phyloP scores from a whole-genome alignment of 2,797 vertebrate species.

The Synanceia verrucosa region DNA sequence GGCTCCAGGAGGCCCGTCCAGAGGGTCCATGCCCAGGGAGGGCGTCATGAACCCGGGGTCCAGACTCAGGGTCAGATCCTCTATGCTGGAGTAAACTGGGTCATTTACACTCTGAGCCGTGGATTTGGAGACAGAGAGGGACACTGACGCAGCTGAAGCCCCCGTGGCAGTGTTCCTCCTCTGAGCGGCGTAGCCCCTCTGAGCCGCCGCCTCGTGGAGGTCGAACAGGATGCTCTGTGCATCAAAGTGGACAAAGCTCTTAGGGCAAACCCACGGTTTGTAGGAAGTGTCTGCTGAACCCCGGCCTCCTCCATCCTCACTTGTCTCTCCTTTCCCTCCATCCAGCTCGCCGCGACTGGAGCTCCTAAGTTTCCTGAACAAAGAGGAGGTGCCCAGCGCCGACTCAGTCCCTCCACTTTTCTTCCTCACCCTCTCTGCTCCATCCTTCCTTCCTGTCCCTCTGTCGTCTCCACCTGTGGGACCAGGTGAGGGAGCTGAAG shows the following conservation, averaged over 20 bases:
- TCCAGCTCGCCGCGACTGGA: constrained; percentile 82
- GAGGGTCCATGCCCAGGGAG: constrained; percentile 56
- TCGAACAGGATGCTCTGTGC: constrained; percentile 93
- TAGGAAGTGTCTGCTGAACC: constrained; percentile 55
- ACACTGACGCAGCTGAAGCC: constrained; percentile 89
- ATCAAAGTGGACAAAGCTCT: constrained; percentile 92
- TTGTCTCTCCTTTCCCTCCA: constrained; percentile 67
- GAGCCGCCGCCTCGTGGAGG: constrained; percentile 85
- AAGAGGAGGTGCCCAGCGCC: constrained; percentile 86
- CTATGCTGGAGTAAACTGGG: constrained; percentile 84
- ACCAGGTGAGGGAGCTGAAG: constrained; percentile 59
- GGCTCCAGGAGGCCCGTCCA: constrained; percentile 68
- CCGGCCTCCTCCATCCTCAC: constrained; percentile 73
- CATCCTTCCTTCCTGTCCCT: constrained; percentile 64
- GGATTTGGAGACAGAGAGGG: constrained; percentile 75
- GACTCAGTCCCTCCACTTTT: constrained; percentile 84
- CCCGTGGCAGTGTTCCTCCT: constrained; percentile 92
- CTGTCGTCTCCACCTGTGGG: constrained; percentile 67
- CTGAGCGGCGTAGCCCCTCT: constrained; percentile 80
- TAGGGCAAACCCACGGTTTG: constrained; percentile 87
- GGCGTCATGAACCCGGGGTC: constrained; percentile 46
- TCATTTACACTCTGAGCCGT: constrained; percentile 74
- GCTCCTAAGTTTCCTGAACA: constrained; percentile 89
- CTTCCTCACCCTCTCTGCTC: constrained; percentile 82
- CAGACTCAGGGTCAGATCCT: constrained; percentile 83